Base-by-base conservation (phyloP, 2,888 invertebrate genomes). In the Anarsia innoxiella region DNA sequence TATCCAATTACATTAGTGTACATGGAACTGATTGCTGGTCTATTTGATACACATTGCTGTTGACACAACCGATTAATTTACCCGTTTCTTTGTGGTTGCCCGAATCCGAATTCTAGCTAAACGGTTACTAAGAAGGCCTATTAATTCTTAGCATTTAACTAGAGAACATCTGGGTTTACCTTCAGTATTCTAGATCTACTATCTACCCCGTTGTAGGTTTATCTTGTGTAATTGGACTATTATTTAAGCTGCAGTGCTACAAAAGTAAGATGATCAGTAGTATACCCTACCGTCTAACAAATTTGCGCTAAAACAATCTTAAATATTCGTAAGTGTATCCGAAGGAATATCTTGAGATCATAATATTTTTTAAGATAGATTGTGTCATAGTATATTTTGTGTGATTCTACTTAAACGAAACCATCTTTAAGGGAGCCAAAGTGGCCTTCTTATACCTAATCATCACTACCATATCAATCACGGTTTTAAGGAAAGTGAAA, bases 11-110 rank as follows among this genome's bases (percentile, higher is more conserved):
- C 56, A 55, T 56, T 60, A 56, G 50, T 50, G 53, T 58, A 49
- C 51, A 58, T 43, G 36, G 43, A 67, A 65, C 57, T 62, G 57
- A 60, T 55, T 53, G 48, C 49, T 52, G 54, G 44, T 61, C 60
- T 70, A 68, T 58, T 57, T 59, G 41, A 48, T 56, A 62, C 74
- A 78, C 78, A 73, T 69, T 51, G 56, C 64, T 66, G 58, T 51
- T 53, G 59, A 49, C 69, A 70, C 67, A 60, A 56, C 50, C 53
- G 49, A 48, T 61, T 48, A 53, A 31, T 11, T 30, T 29, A 32
- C 12, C 16, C 35, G 25, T 19, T 28, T 35, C 19, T 19, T 35
- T 19, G 3, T 28, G n/a, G n/a, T n/a, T n/a, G n/a, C n/a, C n/a
- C 25, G n/a, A n/a, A 25, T 9, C 4, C 15, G 6, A n/a, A n/a